These are phyloP conservation scores for Homarus gammarus DNA, from an alignment of 2,888 invertebrate species.

Conservation along the genomic window DNA sequence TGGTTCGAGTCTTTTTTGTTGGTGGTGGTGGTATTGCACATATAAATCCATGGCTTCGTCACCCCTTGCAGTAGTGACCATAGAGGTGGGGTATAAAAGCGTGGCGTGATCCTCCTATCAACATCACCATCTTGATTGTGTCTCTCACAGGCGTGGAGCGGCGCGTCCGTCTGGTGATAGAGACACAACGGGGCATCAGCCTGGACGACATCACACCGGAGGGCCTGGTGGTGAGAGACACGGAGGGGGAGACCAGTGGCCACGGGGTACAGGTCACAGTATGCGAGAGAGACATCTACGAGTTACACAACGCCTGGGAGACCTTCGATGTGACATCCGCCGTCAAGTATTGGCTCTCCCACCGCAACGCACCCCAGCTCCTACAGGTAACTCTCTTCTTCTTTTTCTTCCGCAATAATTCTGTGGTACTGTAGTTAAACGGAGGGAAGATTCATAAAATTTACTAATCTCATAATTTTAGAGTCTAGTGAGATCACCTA, in stretches of 20 bases:
- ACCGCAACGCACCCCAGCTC: slow-evolving; percentile 34
- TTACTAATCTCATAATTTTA: too few relatives aligned
- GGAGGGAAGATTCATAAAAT: not conserved
- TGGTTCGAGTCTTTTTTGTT: too few relatives aligned
- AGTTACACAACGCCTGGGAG: slow-evolving; percentile 62
- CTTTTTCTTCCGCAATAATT: too few relatives aligned
- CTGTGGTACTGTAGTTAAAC: not conserved
- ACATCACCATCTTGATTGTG: not conserved
- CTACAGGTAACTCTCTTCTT: slow-evolving; percentile 36
- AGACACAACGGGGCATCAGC: not conserved
- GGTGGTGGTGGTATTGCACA: too few relatives aligned
- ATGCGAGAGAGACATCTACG: slow-evolving; percentile 56
- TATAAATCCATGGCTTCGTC: too few relatives aligned
- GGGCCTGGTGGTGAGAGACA: not conserved
- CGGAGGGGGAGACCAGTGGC: not conserved
- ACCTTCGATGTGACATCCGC: slow-evolving; percentile 66
- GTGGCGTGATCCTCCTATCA: too few relatives aligned
- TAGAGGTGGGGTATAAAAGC: too few relatives aligned
- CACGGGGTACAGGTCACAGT: slow-evolving; percentile 14
- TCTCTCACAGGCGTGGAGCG: slow-evolving; percentile 53
- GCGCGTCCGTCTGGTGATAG: slow-evolving; percentile 50
- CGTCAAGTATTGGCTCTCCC: slow-evolving; percentile 51
- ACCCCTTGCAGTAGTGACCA: too few relatives aligned
- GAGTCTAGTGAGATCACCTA: too few relatives aligned
- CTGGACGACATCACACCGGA: not conserved